phyloP scores from a whole-genome alignment of 2,888 invertebrate species.

The Tipula lateralis region DNA sequence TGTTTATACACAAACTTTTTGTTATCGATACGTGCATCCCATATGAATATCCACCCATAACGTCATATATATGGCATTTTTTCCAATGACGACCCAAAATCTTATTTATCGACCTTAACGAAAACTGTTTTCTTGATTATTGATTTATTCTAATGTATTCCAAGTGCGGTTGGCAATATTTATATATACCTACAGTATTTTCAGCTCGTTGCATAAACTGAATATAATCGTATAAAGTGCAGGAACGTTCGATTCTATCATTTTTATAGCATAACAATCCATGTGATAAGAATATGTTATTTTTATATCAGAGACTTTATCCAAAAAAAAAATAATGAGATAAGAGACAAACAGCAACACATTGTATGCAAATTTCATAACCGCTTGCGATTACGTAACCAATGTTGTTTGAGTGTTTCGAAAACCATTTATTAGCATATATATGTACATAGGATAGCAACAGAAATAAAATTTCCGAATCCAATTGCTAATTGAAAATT shows the following conservation, averaged over 20 bases:
- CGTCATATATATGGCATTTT: not conserved
- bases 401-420: not conserved
- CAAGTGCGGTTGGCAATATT: not conserved
- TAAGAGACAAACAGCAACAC: not conserved
- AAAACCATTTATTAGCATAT: not conserved
- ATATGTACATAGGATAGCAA: not conserved
- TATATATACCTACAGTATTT: not conserved
- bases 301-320: not conserved
- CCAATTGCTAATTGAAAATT: not conserved
- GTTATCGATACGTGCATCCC: no score
- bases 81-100: not conserved
- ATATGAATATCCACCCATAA: no score
- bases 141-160: not conserved
- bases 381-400: not conserved
- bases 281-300: not conserved
- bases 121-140: not conserved
- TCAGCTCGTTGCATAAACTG: not conserved
- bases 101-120: not conserved
- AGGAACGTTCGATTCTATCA: not conserved
- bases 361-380: not conserved
- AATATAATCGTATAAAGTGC: no score
- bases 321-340: not conserved
- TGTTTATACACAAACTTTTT: no score
- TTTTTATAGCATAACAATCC: not conserved
- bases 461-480: no score